Conservation (phyloP, 1,140 invertebrate species). For the Drosophila azteca region DNA sequence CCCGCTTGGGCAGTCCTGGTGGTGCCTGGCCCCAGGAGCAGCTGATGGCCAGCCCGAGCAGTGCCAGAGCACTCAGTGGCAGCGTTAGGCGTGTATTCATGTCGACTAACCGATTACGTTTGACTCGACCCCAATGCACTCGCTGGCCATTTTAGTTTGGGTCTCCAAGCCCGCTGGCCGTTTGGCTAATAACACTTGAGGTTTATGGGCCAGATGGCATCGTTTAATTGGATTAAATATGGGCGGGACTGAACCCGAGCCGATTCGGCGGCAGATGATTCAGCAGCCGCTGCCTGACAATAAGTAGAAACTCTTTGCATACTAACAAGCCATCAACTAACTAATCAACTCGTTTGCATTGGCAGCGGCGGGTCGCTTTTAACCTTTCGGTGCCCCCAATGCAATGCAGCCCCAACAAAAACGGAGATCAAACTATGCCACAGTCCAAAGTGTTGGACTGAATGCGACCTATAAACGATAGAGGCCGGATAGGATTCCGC, state of each 20-base stretch:
- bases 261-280: slow-evolving; percentile 43
- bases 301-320: slow-evolving; percentile 66
- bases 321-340: slow-evolving; percentile 66
- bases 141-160: slow-evolving; percentile 65
- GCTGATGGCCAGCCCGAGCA: slow-evolving; percentile 18
- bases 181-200: slow-evolving; percentile 43
- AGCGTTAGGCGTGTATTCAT: slow-evolving; percentile 59
- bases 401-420: slow-evolving; percentile 4
- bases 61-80: slow-evolving; percentile 3
- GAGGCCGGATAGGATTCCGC: too few relatives aligned
- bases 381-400: slow-evolving; percentile 53
- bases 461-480: too few relatives aligned
- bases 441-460: background rate
- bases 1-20: slow-evolving; percentile 32
- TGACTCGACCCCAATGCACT: slow-evolving; percentile 42
- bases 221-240: slow-evolving; percentile 58
- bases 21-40: slow-evolving; percentile 5
- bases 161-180: slow-evolving; percentile 3
- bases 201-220: slow-evolving; percentile 58
- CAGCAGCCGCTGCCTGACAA: background rate
- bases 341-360: slow-evolving; percentile 63
- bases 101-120: slow-evolving; percentile 49
- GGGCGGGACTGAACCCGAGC: slow-evolving; percentile 21
- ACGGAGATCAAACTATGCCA: background rate
- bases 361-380: slow-evolving; percentile 39